Base-by-base conservation (phyloP, 1,140 invertebrate species). In the Drosophila ogumai region DNA sequence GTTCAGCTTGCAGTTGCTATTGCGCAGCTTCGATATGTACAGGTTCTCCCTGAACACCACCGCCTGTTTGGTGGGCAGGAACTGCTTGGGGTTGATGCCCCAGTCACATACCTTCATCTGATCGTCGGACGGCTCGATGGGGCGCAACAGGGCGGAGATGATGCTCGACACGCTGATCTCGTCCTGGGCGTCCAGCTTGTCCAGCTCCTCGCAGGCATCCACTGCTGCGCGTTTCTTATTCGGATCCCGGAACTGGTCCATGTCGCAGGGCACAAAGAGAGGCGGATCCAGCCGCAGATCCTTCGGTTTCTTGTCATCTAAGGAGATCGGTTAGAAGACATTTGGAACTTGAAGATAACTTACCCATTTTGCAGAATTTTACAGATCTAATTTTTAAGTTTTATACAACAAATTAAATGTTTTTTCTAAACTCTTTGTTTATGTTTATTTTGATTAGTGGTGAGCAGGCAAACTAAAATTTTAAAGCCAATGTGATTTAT, bases 121-220 rank as follows among this genome's bases (percentile, higher is more conserved):
- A 2, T 76, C 76, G 5, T 87, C 77, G 6, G 82, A 76, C 0
- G 80, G 69, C 32, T 91, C 86, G 12, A 91, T 79, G 3, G 72
- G 73, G 19, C 58, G 31, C 19, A 91, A 38, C 3, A 91, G 17
- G 13, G 74, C 75, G 2, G 90, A 91, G 9, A 91, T 84, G 22
- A 91, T 91, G 36, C 90, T 91, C 7, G 91, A 91, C 12, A 91
- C 55, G 64, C 90, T 91, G 46, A 91, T 91, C 67, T 90, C 90
- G 54, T 91, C 90, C 57, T 91, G 71, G n/a, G 90, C 73, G n/a
- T 66, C 64, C 10, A 91, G 28, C 44, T 80, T 41, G 0, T 84
- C 81, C 22, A 47, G 12, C 54, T 74, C 75, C 28, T 86, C 80
- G 41, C 90, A 87, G 19, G 66, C 77, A 3, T 74, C 46, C 7